Evolutionary conservation across 2,888 invertebrate species (phyloP), one percentile per base, ranked within the genome.

Genomic region (Pristionchus entomophagus): DNA sequence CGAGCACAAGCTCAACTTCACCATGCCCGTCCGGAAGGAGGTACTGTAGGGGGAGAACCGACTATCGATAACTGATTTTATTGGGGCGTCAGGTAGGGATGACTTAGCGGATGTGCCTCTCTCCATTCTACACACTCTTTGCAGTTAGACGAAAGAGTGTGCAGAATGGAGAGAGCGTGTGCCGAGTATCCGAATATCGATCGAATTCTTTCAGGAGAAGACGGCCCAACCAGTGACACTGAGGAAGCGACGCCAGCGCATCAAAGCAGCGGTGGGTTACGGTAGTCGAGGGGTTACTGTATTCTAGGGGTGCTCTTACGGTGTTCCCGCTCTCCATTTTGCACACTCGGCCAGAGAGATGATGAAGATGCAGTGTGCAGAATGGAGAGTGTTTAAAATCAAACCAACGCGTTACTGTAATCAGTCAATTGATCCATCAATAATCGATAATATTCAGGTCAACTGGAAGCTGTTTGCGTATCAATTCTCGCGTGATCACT

Each of bases 381-480:
- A n/a, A n/a, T n/a, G n/a, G n/a, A n/a, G n/a, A n/a, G n/a, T n/a
- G n/a, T 51, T 19, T 17, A 51, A 19, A 19, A 19, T 51, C 12
- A 51, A 17, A n/a, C n/a, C n/a, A n/a, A n/a, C n/a, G n/a, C n/a
- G n/a, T n/a, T 38, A 38, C 35, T n/a, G 38, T 12, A 62, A 62
- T 38, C 73, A n/a, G n/a, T n/a, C n/a, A n/a, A n/a, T n/a, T n/a
- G n/a, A n/a, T n/a, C n/a, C n/a, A n/a, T n/a, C n/a, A n/a, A n/a
- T n/a, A 22, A 73, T 77, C 41, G 45, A 41, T 73, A 26, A 73
- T 73, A 6, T 88, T 12, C 85, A 84, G 62, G 96, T 96, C 32
- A 98, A 98, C 95, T 97, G 97, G 97, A 95, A 96, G 83, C 95
- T 97, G 90, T 98, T 99, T 95, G 99, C 97, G 94, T 97, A 97